Base-by-base conservation (phyloP, 2,113 vertebrate species). In the Peromyscus maniculatus region DNA sequence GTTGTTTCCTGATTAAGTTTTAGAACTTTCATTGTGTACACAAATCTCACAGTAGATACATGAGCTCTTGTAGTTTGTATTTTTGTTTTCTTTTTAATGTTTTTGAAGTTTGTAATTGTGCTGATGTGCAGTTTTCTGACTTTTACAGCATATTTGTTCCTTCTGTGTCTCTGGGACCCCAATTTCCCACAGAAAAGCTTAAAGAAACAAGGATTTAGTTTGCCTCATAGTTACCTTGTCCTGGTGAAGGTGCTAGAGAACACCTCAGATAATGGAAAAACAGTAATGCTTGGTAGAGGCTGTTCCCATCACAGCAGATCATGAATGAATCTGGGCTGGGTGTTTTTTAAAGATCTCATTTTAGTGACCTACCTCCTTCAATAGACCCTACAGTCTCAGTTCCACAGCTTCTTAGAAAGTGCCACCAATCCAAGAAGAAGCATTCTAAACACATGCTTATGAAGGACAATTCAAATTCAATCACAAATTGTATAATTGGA, bases 1-100 rank as follows among this genome's bases (percentile, higher is more conserved):
- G 31, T 94, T 84, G 7, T 74, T 95, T 94, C 43, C 36, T 64
- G 43, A 21, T 13, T 59, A 71, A 49, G 8, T 69, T 93, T 59
- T 92, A 1, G 31, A 84, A 96, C 15, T 87, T n/a, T 21, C 77
- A 49, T 72, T 66, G 17, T 33, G 0, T 39, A 74, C 49, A 36
- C 5, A 79, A 72, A 7, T 84, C 3, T 33, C 52, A 49, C 0
- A 83, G 26, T 3, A 72, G 12, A 66, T 28, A 67, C 0, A 5
- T 92, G 52, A 52, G 5, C 69, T 57, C 3, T 64, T 92, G 69
- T 28, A 52, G 12, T 11, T 96, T 80, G 8, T 7, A 10, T 46
- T 89, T 93, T 89, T n/a, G 52, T 33, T 69, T 2, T 59, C 3
- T 75, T 71, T 49, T 46, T 33, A 52, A 4, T 93, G 59, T 26